A percentile compares a stretch with the other conserved stretches of the same genome.
Evolutionary conservation across 2,888 invertebrate genomes (phyloP).

Genomic region (Timema cristinae): DNA sequence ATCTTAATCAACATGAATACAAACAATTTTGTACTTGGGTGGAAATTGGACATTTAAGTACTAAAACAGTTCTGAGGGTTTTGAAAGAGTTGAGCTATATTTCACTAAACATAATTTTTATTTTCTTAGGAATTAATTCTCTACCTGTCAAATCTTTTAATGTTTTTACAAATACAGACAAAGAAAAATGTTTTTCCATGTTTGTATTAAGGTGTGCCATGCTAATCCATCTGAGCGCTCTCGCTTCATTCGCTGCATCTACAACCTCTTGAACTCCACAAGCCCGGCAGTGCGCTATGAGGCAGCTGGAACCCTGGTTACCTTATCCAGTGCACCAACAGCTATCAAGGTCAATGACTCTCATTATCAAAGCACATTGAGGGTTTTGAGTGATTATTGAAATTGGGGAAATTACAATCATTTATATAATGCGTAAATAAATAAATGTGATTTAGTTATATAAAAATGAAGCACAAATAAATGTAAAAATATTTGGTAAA

Average conservation of each 20-base stretch:
- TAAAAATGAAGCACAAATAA: too few relatives aligned
- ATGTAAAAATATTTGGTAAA: too few relatives aligned
- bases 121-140: neutral
- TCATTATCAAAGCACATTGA: neutral
- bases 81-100: too few relatives aligned
- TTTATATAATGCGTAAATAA: too few relatives aligned
- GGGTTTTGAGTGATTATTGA: too few relatives aligned
- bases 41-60: too few relatives aligned
- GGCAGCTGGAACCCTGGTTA: constrained; percentile 96
- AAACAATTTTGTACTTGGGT: too few relatives aligned
- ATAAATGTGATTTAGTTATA: too few relatives aligned
- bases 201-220: constrained; percentile 74
- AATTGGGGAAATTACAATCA: too few relatives aligned
- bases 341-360: constrained; percentile 71
- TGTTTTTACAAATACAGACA: neutral
- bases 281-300: constrained; percentile 98
- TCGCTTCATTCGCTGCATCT: constrained; percentile 97
- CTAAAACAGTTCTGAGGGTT: too few relatives aligned
- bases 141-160: neutral
- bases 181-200: constrained; percentile 17
- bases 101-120: neutral
- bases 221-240: constrained; percentile 93
- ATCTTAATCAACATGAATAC: too few relatives aligned
- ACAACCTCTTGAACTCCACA: constrained; percentile 90
- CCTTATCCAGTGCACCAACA: constrained; percentile 94